Evolutionary conservation across 2,113 vertebrate species (phyloP).

Genomic region (Pelmatolapia mariae): DNA sequence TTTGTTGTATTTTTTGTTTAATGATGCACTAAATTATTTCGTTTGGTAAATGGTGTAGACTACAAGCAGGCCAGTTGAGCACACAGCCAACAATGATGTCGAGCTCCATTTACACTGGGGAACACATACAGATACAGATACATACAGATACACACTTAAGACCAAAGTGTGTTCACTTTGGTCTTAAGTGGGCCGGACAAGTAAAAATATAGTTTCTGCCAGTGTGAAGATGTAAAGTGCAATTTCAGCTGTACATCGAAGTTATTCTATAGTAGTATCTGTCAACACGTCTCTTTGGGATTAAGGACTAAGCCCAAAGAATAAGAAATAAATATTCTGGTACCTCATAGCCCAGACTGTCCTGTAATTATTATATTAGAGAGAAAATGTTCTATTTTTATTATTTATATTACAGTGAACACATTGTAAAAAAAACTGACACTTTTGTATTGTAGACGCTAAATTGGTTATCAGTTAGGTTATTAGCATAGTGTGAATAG

Average conservation of each 20-base stretch:
- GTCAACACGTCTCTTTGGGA: not conserved
- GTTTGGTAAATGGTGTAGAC: not conserved
- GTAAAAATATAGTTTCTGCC: not conserved
- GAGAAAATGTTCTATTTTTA: not conserved
- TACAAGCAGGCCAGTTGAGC: not conserved
- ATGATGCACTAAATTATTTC: not conserved
- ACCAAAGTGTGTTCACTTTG: no score
- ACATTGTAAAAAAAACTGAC: not conserved
- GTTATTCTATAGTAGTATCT: not conserved
- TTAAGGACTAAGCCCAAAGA: not conserved
- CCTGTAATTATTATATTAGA: not conserved
- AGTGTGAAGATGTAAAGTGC: not conserved
- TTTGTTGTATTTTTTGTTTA: not conserved
- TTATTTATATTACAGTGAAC: not conserved
- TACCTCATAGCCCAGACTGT: not conserved
- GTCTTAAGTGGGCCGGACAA: not conserved
- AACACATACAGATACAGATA: no score
- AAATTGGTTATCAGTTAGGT: not conserved
- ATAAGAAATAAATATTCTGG: not conserved
- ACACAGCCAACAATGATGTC: not conserved
- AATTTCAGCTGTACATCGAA: not conserved
- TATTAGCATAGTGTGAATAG: not conserved
- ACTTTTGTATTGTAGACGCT: not conserved
- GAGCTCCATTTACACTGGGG: not conserved
- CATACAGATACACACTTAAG: no score